A percentile compares a stretch with the other conserved stretches of the same genome.
These are phyloP conservation scores for Plectropomus leopardus DNA, from an alignment of 2,113 vertebrate genomes.

Conservation along the genomic window DNA sequence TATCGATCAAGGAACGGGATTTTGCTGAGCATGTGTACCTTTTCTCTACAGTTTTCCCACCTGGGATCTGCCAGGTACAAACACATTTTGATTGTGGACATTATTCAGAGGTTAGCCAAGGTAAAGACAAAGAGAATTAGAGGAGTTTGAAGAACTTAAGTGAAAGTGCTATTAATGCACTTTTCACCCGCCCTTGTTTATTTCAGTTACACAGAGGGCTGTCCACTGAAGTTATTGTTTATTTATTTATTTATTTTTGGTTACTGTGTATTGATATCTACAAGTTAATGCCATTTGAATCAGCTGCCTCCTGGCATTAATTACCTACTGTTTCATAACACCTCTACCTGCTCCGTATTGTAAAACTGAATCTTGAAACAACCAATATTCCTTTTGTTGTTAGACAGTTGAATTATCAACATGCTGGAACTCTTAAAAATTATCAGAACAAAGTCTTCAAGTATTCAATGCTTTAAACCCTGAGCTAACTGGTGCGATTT, in stretches of 20 bases:
- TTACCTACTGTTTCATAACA: background rate
- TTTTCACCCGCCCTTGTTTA: background rate
- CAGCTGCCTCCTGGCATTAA: background rate
- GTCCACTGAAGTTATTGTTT: background rate
- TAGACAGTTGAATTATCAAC: background rate
- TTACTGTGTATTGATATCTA: background rate
- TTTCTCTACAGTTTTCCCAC: conserved; percentile 6
- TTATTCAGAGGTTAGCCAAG: background rate
- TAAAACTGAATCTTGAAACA: background rate
- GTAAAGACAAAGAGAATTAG: background rate
- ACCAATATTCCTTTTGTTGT: background rate
- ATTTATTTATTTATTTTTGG: too few species aligned
- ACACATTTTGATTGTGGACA: conserved; percentile 24
- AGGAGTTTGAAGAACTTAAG: background rate
- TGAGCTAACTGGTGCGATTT: too few species aligned
- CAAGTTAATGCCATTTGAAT: background rate
- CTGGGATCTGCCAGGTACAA: conserved; percentile 23
- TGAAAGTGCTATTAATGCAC: background rate
- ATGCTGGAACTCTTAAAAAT: background rate
- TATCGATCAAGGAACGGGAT: conserved; percentile 3
- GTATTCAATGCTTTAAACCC: too few species aligned
- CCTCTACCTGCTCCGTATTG: background rate
- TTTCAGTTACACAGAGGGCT: too few species aligned
- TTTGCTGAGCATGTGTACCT: conserved; percentile 24
- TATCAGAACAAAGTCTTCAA: background rate